Conservation (phyloP, 2,888 invertebrate genomes). For the Epicampocera succincta region DNA sequence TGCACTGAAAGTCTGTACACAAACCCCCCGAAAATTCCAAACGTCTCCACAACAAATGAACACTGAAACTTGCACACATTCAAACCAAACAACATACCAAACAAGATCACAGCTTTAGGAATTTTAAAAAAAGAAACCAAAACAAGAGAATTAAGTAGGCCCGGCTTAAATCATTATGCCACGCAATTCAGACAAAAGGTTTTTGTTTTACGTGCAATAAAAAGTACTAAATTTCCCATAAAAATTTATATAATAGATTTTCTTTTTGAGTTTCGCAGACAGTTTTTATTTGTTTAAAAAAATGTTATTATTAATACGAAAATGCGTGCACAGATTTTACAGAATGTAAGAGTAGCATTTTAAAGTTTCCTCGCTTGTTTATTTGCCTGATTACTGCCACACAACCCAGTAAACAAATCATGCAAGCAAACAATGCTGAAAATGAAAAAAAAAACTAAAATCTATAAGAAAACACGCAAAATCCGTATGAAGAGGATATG, state of each 20-base stretch:
- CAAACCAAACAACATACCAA: conserved; percentile 61
- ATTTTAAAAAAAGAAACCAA: conserved; percentile 10
- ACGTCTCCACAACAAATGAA: conserved; percentile 24
- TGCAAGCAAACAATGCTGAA: conserved; percentile 78
- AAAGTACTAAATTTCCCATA: conserved; percentile 71
- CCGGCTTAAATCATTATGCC: conserved; percentile 27
- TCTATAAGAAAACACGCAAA: conserved; percentile 53
- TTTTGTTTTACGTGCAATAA: conserved; percentile 70
- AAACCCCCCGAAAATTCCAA: conserved; percentile 14
- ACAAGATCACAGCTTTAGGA: conserved; percentile 43
- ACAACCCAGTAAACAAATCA: conserved; percentile 72
- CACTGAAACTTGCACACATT: conserved; percentile 67
- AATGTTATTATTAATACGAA: conserved; percentile 55
- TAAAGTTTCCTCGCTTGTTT: conserved; percentile 80
- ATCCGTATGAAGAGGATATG: conserved; percentile 3
- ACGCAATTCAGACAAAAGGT: conserved; percentile 21
- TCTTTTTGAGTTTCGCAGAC: conserved; percentile 60
- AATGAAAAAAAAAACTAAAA: conserved; percentile 71
- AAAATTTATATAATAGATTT: conserved; percentile 57
- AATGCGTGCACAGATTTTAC: conserved; percentile 79
- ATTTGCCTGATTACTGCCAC: conserved; percentile 77
- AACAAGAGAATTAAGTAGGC: conserved; percentile 5
- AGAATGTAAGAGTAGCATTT: conserved; percentile 81
- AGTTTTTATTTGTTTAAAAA: conserved; percentile 44
- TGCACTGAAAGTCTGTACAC: conserved; percentile 66